Percentiles rank a stretch among this genome's conserved stretches.
Conservation (phyloP, 2,113 vertebrate genomes). For the Condylura cristata region DNA sequence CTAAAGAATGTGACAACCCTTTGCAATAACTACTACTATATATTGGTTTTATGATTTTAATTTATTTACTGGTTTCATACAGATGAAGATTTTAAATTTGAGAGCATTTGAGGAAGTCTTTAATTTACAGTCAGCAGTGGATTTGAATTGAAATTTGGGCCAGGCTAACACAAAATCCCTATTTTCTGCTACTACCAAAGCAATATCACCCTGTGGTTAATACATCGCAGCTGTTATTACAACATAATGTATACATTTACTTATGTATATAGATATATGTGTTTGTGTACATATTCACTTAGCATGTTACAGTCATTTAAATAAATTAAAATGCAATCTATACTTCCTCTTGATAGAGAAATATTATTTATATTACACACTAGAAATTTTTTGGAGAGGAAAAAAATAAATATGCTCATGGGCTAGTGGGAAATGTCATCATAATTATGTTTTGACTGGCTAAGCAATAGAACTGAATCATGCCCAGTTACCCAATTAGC, state of each 20-base stretch:
- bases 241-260: not conserved
- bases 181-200: not conserved
- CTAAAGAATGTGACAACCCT: not conserved
- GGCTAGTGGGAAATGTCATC: not conserved
- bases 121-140: not conserved
- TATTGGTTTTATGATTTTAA: not conserved
- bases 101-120: not conserved
- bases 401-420: not conserved
- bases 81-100: not conserved
- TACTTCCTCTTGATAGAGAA: not conserved
- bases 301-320: not conserved
- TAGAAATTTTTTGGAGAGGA: not conserved
- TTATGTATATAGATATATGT: accelerated
- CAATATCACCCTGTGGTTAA: not conserved
- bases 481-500: not conserved
- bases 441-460: constrained; percentile 8
- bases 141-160: not conserved
- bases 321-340: not conserved
- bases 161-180: not conserved
- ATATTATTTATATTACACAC: not conserved
- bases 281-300: not conserved
- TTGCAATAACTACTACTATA: not conserved
- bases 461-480: constrained; percentile 52
- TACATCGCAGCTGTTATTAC: not conserved
- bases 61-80: not conserved